Evolutionary conservation across 2,113 vertebrate species (phyloP), one percentile per base, ranked within the genome.

Genomic region (Oncorhynchus keta): DNA sequence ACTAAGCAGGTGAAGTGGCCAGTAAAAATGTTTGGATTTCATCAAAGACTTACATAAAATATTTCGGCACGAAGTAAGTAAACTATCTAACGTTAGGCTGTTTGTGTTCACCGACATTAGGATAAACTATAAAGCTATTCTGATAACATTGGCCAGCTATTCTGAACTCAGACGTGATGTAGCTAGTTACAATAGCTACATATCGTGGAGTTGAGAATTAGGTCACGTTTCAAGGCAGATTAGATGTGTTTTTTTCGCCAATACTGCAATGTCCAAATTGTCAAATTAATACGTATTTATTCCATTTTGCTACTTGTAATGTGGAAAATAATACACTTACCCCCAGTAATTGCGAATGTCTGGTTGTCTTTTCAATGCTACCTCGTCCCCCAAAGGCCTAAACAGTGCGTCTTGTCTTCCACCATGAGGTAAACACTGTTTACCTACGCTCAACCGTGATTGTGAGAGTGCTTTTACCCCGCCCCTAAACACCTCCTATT

Each of bases 361-460:
- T 39, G 1, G 39, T 70, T 20, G 39, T 8, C 62, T 48, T 49
- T 48, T 13, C 9, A 35, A 30, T 20, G 26, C 32, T 39, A 32
- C 22, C 51, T 73, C 69, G 74, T 26, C 64, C 70, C 13, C 64
- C 26, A 35, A 68, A 39, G 39, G 39, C 51, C 13, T 45, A 45
- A 45, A 45, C 9, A 45, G 39, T 45, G 39, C 3, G 39, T 45
- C 13, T 26, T 4, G 57, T 57, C 30, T 74, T 35, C 32, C 32
- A 76, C 77, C 81, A 83, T 83, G 81, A 79, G 77, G 18, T 67
- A 20, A 75, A 39, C 68, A 55, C 70, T 83, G 81, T 80, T 80
- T 83, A 83, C 81, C 68, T 76, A 80, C 72, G 74, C 39, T 13
- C 4, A 35, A n/a, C 59, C 4, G 70, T 62, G 70, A 55, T 30